Evolutionary conservation across 2,113 vertebrate species (phyloP), one percentile per base, ranked within the genome.

Genomic region (Pimephales promelas): DNA sequence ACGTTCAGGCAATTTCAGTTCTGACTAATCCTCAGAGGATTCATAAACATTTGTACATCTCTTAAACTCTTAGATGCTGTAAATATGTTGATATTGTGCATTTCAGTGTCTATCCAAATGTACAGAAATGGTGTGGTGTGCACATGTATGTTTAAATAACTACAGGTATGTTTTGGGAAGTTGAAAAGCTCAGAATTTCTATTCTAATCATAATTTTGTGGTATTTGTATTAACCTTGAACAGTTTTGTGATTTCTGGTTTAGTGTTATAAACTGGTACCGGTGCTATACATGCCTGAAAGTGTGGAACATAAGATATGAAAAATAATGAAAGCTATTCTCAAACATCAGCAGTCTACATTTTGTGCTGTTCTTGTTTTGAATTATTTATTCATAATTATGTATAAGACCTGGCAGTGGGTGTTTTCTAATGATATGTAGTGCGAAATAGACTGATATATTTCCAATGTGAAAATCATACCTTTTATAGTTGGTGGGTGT

Each of bases 341-440:
- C 49, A 57, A 77, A 75, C 14, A 31, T 40, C 34, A 57, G 31
- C 16, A 22, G 52, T 31, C 40, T 54, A 28, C 54, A 36, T 26
- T 28, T 49, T 45, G 36, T 61, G 26, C 45, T 3, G 54, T 74
- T 62, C 56, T 16, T 34, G 40, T 62, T 24, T 62, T n/a, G 70
- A 62, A 47, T 36, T 76, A 66, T 52, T 47, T 56, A 59, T 79
- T 84, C 82, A 54, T 62, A 68, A 68, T 85, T 82, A 40, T 83
- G 80, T 31, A 64, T 80, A 75, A 85, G 85, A 81, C 82, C 79
- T 26, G 3, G 16, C 16, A 84, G 86, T 66, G 28, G 74, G 74
- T 83, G 91, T 87, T 90, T 89, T 87, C 89, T 84, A 91, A 92
- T 93, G 86, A 89, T 78, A 93, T 92, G 89, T 90, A 87, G 90